phyloP scores from a whole-genome alignment of 1,140 invertebrate species.

The Dendroctonus valens region DNA sequence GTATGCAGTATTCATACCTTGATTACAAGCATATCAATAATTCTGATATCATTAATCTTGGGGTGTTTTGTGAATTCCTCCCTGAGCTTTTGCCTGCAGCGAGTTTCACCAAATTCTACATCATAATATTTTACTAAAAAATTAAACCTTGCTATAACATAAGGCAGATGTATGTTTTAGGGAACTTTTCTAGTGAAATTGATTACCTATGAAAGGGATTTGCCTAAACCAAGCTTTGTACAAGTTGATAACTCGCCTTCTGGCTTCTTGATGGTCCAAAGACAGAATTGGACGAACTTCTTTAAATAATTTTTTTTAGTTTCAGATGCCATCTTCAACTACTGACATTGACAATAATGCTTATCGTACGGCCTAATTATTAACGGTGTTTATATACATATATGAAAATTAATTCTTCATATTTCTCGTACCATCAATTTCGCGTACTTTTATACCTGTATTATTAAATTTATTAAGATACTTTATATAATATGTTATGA shows the following conservation, averaged over 20 bases:
- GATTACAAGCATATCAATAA: conserved; percentile 87
- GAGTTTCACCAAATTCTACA: conserved; percentile 67
- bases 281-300: conserved; percentile 83
- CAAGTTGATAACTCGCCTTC: conserved; percentile 75
- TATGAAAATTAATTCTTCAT: no score
- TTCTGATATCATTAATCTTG: conserved; percentile 76
- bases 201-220: conserved; percentile 67
- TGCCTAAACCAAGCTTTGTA: conserved; percentile 89
- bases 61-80: conserved; percentile 78
- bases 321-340: no score
- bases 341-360: no score
- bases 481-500: no score
- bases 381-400: no score
- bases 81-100: conserved; percentile 71
- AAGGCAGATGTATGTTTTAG: neutral
- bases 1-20: conserved; percentile 63
- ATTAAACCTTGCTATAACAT: conserved; percentile 8
- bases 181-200: conserved; percentile 38
- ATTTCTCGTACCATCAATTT: no score
- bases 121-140: conserved; percentile 78
- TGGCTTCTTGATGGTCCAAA: conserved; percentile 69
- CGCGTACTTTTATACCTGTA: no score
- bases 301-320: conserved; percentile 46
- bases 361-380: no score
- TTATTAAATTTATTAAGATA: no score